phyloP scores from a whole-genome alignment of 2,797 vertebrate genomes.

The Basileuterus tristriatus region DNA sequence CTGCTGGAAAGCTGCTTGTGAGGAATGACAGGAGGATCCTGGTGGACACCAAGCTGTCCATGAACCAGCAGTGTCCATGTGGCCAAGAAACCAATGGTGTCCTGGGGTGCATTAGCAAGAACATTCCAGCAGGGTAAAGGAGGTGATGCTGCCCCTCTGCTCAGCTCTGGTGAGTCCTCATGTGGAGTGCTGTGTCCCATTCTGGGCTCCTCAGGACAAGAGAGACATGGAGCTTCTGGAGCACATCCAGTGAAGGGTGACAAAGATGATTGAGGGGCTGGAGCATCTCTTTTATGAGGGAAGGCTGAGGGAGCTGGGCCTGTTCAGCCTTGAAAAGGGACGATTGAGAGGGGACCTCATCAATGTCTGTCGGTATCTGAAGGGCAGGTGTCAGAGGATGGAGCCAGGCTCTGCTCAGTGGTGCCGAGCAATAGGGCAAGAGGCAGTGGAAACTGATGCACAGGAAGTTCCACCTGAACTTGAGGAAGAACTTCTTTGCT shows the following conservation, averaged over 20 bases:
- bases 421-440: not conserved
- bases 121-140: not conserved
- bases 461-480: not conserved
- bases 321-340: not conserved
- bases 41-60: not conserved
- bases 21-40: accelerated
- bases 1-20: not conserved
- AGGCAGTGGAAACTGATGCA: not conserved
- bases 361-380: not conserved
- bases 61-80: not conserved
- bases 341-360: no score
- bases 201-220: not conserved
- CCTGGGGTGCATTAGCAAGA: not conserved
- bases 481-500: not conserved
- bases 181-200: not conserved
- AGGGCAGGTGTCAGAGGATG: not conserved
- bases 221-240: not conserved
- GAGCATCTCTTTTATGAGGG: not conserved
- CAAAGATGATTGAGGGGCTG: not conserved
- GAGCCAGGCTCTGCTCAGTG: not conserved
- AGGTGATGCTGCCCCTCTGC: accelerated
- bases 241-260: not conserved
- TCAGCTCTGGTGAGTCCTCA: not conserved
- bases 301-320: not conserved
- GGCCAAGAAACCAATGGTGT: not conserved